Evolutionary conservation across 2,113 vertebrate genomes (phyloP).

Genomic region (Columba janthina): DNA sequence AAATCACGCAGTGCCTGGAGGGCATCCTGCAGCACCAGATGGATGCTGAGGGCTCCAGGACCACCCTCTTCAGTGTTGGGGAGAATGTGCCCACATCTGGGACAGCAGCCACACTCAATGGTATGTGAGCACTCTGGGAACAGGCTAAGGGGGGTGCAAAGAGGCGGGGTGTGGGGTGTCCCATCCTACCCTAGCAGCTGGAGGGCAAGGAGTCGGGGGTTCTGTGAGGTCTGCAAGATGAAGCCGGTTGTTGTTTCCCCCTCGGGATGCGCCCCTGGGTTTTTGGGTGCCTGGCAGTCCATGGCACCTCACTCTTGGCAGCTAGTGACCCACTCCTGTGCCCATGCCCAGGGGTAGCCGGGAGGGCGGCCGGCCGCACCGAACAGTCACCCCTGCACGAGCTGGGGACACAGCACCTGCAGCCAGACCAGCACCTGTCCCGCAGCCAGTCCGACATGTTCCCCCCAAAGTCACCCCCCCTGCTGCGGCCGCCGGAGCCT

Average conservation of each 20-base stretch:
- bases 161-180: not conserved
- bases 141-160: not conserved
- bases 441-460: slow-evolving; percentile 88
- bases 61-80: accelerated
- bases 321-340: not conserved
- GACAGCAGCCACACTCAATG: not conserved
- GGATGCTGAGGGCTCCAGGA: not conserved
- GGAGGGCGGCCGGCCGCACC: not conserved
- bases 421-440: slow-evolving; percentile 77
- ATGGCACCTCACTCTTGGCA: accelerated
- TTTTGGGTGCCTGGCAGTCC: accelerated
- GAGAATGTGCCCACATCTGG: not conserved
- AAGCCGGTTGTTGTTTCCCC: not conserved
- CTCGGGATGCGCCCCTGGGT: accelerated
- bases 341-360: not conserved
- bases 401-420: not conserved
- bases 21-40: slow-evolving; percentile 73
- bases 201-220: not conserved
- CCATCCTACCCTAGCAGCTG: accelerated
- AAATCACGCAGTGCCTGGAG: slow-evolving; percentile 84
- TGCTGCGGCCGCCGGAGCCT: not conserved
- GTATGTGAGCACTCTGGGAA: not conserved
- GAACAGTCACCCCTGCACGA: not conserved
- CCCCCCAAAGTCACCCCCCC: slow-evolving; percentile 58
- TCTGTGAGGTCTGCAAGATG: not conserved